Conservation (phyloP, 2,888 invertebrate genomes). For the Pherbina coryleti region DNA sequence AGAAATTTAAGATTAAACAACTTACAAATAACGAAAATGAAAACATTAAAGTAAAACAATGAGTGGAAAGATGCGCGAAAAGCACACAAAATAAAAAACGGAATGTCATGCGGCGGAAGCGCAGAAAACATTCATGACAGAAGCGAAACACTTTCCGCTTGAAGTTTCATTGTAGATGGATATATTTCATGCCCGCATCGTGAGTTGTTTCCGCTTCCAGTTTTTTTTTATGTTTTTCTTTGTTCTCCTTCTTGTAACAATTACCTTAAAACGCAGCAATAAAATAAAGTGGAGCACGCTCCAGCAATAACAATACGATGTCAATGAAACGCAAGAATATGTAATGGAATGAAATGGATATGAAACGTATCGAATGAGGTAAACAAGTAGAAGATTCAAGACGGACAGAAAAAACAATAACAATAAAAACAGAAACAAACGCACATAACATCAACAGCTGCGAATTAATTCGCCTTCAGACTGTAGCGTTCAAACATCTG, state of each 20-base stretch:
- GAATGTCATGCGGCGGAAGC: not conserved
- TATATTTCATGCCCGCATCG: not conserved
- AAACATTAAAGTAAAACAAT: not conserved
- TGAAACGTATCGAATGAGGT: not conserved
- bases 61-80: not conserved
- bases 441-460: conserved; percentile 1
- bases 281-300: not conserved
- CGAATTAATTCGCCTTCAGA: not conserved
- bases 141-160: not conserved
- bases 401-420: not conserved
- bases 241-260: not conserved
- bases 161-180: not conserved
- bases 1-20: not conserved
- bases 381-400: not conserved
- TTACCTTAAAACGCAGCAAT: conserved; percentile 5
- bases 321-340: not conserved
- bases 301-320: not conserved
- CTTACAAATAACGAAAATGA: not conserved
- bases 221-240: not conserved
- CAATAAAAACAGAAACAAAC: not conserved
- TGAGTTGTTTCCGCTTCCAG: not conserved
- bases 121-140: not conserved
- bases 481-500: not conserved
- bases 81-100: not conserved
- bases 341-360: not conserved